phyloP scores from a whole-genome alignment of 1,140 invertebrate species.

The Aphidius gifuensis region DNA sequence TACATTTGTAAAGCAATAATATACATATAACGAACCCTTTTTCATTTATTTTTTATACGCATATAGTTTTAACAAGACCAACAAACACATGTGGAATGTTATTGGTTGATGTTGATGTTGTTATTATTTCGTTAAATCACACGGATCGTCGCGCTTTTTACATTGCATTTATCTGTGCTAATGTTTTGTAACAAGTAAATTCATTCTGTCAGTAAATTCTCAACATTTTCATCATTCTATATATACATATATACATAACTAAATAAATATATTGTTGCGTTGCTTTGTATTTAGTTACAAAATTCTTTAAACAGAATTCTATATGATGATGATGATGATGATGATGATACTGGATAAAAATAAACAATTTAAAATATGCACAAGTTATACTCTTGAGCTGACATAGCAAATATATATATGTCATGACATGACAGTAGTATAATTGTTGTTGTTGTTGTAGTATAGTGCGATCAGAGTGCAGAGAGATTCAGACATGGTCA shows the following conservation, averaged over 20 bases:
- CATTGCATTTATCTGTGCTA: slow-evolving; percentile 18
- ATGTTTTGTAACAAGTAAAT: slow-evolving; percentile 19
- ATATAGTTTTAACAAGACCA: background rate
- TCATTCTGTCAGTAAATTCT: background rate
- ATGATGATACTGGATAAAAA: too few relatives aligned
- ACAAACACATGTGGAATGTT: slow-evolving; percentile 26
- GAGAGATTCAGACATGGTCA: slow-evolving; percentile 45
- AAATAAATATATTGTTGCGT: background rate
- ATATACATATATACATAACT: too few relatives aligned
- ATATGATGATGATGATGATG: too few relatives aligned
- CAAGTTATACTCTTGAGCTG: background rate
- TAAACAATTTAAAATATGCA: too few relatives aligned
- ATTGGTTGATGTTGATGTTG: background rate
- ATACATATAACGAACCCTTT: too few relatives aligned
- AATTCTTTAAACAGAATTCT: background rate
- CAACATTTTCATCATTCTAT: too few relatives aligned
- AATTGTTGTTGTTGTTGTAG: background rate
- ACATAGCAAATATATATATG: background rate
- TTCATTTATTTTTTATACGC: too few relatives aligned
- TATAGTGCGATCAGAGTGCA: slow-evolving; percentile 15
- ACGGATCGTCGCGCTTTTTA: slow-evolving; percentile 18
- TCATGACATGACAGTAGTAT: too few relatives aligned
- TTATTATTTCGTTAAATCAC: slow-evolving; percentile 14
- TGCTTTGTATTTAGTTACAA: background rate
- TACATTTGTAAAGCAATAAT: background rate